A percentile compares a stretch with the other conserved stretches of the same genome.
Conservation (phyloP, 2,797 vertebrate genomes). For the Chrosomus eos region DNA sequence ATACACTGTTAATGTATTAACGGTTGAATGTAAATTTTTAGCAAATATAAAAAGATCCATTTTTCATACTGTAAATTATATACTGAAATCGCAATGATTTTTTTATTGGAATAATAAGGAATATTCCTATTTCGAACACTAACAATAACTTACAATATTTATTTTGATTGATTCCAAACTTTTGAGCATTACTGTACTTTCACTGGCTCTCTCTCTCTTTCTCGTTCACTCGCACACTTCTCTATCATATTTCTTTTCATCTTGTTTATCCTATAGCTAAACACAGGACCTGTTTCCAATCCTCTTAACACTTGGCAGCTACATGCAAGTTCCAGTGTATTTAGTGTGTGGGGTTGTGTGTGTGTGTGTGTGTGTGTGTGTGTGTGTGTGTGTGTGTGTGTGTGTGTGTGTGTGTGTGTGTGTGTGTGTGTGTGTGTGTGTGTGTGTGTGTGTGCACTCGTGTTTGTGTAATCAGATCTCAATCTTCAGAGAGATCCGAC, state of each 20-base stretch:
- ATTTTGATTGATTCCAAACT: neutral
- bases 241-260: constrained; percentile 26
- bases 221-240: neutral
- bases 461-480: constrained; percentile 50
- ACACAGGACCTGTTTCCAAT: constrained; percentile 11
- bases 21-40: neutral
- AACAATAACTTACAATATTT: neutral
- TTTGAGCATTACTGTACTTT: neutral
- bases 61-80: neutral
- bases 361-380: neutral
- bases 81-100: neutral
- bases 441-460: accelerated
- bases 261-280: constrained; percentile 31
- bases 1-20: neutral
- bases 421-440: constrained; percentile 4
- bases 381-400: neutral
- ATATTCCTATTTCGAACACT: neutral
- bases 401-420: neutral
- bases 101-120: neutral
- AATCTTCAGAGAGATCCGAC: constrained; percentile 44
- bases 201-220: neutral
- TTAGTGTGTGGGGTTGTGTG: too few species aligned
- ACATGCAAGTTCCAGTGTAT: neutral
- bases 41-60: neutral
- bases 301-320: constrained; percentile 13